Percentiles rank a stretch among this genome's conserved stretches.
Evolutionary conservation across 2,888 invertebrate species (phyloP).

Genomic region (Cephonodes hylas): DNA sequence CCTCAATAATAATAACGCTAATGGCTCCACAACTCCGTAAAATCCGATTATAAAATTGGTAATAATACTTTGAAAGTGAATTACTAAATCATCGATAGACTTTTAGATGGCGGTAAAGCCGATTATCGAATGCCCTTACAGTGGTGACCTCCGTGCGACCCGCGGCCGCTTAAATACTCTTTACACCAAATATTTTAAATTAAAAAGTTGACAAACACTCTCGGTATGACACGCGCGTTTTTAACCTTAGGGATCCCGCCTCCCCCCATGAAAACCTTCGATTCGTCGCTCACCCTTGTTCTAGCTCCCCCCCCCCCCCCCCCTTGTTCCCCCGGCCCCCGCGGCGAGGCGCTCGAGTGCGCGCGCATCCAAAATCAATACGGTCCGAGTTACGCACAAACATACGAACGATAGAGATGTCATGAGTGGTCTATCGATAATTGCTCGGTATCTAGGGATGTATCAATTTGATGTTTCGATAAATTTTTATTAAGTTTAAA

Average conservation of each 20-base stretch:
- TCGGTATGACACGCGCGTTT: constrained; percentile 40
- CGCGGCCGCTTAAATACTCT: neutral
- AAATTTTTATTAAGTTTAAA: neutral
- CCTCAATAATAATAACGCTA: neutral
- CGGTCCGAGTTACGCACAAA: constrained; percentile 74
- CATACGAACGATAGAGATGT: constrained; percentile 60
- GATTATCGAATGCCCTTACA: neutral
- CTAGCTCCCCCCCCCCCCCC: constrained; percentile 51
- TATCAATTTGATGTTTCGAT: neutral
- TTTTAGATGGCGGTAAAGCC: neutral
- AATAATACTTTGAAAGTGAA: neutral
- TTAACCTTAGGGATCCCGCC: constrained; percentile 72
- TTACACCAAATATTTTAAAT: constrained; percentile 21
- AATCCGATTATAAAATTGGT: neutral
- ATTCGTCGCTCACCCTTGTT: constrained; percentile 71
- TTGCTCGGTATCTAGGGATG: constrained; percentile 16
- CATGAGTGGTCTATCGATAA: constrained; percentile 62
- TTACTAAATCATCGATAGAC: constrained; percentile 1
- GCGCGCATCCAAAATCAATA: constrained; percentile 80
- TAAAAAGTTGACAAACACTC: constrained; percentile 27
- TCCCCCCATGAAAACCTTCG: constrained; percentile 74
- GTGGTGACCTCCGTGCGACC: neutral
- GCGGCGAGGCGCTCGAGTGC: constrained; percentile 45
- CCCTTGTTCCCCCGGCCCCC: constrained; percentile 50
- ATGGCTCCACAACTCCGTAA: neutral